These are phyloP conservation scores for Phocides pigmalion DNA, from an alignment of 1,140 invertebrate genomes.

Conservation along the genomic window DNA sequence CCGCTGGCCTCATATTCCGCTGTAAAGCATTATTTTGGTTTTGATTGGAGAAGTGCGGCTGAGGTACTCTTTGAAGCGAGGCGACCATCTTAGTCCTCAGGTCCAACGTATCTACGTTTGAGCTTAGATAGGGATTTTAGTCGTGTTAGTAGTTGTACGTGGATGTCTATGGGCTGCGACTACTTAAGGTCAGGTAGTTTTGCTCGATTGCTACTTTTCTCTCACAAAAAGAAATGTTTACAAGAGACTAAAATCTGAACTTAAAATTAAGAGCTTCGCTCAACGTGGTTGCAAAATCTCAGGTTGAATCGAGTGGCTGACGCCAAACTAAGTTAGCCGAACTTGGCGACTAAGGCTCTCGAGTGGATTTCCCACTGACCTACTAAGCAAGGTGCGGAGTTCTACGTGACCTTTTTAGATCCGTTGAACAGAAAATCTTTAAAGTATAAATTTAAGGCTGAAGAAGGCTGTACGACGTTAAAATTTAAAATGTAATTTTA, in stretches of 20 bases:
- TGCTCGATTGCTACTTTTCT: too few species aligned
- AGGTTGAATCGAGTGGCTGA: constrained; percentile 32
- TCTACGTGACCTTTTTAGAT: constrained; percentile 33
- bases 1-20: too few species aligned
- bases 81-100: too few species aligned
- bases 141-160: too few species aligned
- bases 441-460: constrained; percentile 26
- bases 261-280: constrained; percentile 10
- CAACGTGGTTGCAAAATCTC: constrained; percentile 19
- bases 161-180: too few species aligned
- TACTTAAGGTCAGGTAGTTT: too few species aligned
- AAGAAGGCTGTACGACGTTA: constrained; percentile 1
- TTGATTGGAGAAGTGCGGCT: too few species aligned
- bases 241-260: background rate
- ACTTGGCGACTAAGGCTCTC: constrained; percentile 26
- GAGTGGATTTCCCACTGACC: constrained; percentile 29
- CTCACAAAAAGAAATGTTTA: background rate
- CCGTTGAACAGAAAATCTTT: constrained; percentile 20
- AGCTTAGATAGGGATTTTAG: too few species aligned
- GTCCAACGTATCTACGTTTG: too few species aligned
- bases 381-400: constrained; percentile 27
- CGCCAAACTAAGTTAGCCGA: constrained; percentile 30
- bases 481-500: background rate
- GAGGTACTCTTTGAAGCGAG: too few species aligned
- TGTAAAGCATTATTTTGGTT: too few species aligned